These are phyloP conservation scores for Sminthurinus aureus DNA, from an alignment of 2,888 invertebrate genomes.

Conservation along the genomic window DNA sequence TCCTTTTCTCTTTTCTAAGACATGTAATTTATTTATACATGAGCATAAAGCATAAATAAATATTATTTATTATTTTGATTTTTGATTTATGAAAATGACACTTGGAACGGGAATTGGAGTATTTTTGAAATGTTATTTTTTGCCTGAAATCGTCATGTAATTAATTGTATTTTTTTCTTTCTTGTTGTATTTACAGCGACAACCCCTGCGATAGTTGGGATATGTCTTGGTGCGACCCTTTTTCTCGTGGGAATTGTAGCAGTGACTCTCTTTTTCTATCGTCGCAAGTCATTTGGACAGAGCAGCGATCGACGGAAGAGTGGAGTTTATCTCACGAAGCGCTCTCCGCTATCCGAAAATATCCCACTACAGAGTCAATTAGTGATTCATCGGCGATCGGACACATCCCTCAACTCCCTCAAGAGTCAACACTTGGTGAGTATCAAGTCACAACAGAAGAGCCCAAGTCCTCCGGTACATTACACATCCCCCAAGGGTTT, in stretches of 20 bases:
- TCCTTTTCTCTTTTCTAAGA: no score
- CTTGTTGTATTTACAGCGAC: slow-evolving; percentile 64
- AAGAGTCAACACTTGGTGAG: slow-evolving; percentile 54
- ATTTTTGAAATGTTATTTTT: neutral
- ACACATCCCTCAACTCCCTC: slow-evolving; percentile 29
- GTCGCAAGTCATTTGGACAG: slow-evolving; percentile 65
- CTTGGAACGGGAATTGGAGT: neutral
- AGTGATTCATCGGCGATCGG: slow-evolving; percentile 52
- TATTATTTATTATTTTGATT: no score
- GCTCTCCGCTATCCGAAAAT: slow-evolving; percentile 57
- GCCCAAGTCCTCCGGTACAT: slow-evolving; percentile 57
- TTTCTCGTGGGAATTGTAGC: slow-evolving; percentile 70
- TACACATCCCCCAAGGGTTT: slow-evolving; percentile 54
- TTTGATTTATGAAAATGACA: slow-evolving; percentile 9
- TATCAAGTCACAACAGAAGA: slow-evolving; percentile 50
- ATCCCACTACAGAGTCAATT: slow-evolving; percentile 55
- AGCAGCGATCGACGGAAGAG: slow-evolving; percentile 47
- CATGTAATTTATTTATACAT: no score
- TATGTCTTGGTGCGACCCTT: slow-evolving; percentile 71
- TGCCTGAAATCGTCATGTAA: no score
- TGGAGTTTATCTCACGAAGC: slow-evolving; percentile 52
- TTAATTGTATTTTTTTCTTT: slow-evolving; percentile 13
- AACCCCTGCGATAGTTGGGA: slow-evolving; percentile 69
- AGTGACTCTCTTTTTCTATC: slow-evolving; percentile 73
- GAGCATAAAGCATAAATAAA: no score